Conservation (phyloP, 64 coral and sea anemone genomes). For the Montipora capricornis region DNA sequence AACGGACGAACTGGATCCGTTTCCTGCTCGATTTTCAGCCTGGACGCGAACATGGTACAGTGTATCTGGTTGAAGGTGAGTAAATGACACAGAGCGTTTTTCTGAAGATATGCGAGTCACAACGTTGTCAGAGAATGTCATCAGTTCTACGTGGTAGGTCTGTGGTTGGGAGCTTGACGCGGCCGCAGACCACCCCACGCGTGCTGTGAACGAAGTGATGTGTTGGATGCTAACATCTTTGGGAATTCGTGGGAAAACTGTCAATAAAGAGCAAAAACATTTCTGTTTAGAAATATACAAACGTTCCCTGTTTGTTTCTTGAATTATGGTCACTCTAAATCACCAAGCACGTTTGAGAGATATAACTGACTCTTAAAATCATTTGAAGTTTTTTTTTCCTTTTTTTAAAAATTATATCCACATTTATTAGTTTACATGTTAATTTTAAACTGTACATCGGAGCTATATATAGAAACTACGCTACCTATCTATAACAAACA, state of each 20-base stretch:
- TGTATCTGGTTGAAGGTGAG: neutral
- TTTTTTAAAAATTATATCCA: too few species aligned
- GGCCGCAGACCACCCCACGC: neutral
- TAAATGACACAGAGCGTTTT: neutral
- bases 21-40: conserved; percentile 27
- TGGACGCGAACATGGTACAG: conserved; percentile 19
- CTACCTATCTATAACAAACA: too few species aligned
- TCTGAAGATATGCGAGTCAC: neutral
- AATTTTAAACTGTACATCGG: too few species aligned
- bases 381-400: too few species aligned
- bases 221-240: conserved; percentile 8
- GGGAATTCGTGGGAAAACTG: conserved; percentile 18
- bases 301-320: too few species aligned
- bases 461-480: too few species aligned
- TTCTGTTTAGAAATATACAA: neutral
- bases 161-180: neutral
- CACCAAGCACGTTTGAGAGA: too few species aligned
- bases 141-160: neutral
- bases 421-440: too few species aligned
- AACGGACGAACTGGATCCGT: conserved; percentile 19
- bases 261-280: neutral
- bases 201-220: neutral
- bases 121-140: neutral
- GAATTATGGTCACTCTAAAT: too few species aligned
- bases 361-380: too few species aligned